phyloP scores from a whole-genome alignment of 1,140 invertebrate species.

The Trachymyrmex septentrionalis region DNA sequence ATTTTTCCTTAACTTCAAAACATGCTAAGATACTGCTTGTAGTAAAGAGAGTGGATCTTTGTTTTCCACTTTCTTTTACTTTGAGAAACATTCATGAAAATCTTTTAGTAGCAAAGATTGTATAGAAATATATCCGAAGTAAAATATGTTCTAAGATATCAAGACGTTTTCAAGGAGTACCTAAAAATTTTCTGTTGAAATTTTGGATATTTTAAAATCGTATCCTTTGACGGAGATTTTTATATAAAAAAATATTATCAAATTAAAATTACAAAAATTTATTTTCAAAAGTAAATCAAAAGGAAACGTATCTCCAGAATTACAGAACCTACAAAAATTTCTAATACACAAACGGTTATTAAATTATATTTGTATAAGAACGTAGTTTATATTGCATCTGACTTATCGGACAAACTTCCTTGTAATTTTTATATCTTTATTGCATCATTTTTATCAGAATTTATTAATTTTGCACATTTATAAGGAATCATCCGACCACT shows the following conservation, averaged over 20 bases:
- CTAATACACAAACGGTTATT: no score
- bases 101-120: not conserved
- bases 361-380: not conserved
- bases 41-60: not conserved
- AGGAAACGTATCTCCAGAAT: no score
- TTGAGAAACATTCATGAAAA: not conserved
- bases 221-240: no score
- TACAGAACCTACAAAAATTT: no score
- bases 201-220: not conserved
- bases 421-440: not conserved
- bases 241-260: no score
- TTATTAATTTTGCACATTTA: not conserved
- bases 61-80: not conserved
- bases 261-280: no score
- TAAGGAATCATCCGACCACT: not conserved
- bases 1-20: not conserved
- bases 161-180: not conserved
- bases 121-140: not conserved
- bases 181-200: not conserved
- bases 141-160: not conserved
- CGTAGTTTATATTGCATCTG: not conserved
- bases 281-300: no score
- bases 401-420: not conserved
- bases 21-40: no score
- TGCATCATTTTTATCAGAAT: not conserved